phyloP scores from a whole-genome alignment of 2,113 vertebrate species.

The Noctilio leporinus region DNA sequence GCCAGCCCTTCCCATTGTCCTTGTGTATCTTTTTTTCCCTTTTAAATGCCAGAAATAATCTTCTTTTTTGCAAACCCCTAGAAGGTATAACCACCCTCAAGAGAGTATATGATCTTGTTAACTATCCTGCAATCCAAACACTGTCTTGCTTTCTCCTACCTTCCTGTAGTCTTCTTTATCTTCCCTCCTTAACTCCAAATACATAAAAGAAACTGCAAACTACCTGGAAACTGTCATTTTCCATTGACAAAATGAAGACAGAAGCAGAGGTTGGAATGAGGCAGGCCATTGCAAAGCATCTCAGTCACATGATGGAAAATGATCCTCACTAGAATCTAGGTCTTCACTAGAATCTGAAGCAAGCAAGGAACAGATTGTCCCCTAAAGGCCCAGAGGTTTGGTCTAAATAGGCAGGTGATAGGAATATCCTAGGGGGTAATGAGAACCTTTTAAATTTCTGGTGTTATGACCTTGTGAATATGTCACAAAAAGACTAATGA shows the following conservation, averaged over 20 bases:
- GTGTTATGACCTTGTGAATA: neutral
- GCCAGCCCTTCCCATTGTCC: no score
- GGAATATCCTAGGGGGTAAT: neutral
- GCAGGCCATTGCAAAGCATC: neutral
- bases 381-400: neutral
- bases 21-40: no score
- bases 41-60: no score
- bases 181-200: neutral
- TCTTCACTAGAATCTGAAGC: neutral
- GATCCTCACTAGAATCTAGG: neutral
- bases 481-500: neutral
- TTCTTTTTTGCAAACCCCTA: no score
- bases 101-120: no score
- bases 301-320: neutral
- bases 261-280: neutral
- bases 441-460: neutral
- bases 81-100: no score
- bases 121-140: no score
- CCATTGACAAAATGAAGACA: neutral
- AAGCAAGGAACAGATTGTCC: neutral
- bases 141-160: neutral
- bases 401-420: neutral
- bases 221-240: neutral
- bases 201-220: neutral
- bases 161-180: neutral